These are phyloP conservation scores for Acheta domesticus DNA, from an alignment of 2,888 invertebrate genomes.

Conservation along the genomic window DNA sequence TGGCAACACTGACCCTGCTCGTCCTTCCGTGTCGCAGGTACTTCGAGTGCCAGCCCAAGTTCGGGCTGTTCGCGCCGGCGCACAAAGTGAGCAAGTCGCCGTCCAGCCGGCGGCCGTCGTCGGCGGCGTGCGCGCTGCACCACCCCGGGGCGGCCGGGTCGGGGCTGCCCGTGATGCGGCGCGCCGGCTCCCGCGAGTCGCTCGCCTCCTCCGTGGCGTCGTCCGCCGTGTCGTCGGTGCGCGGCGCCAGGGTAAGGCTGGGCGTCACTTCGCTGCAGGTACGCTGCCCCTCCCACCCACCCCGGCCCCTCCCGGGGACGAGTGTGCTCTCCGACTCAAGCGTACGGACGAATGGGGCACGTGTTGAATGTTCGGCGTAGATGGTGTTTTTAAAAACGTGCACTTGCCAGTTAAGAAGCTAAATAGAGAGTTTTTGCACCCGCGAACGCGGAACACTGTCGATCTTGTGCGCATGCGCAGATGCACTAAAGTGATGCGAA, in stretches of 20 bases:
- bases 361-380: too few relatives aligned
- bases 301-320: too few relatives aligned
- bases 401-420: too few relatives aligned
- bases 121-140: conserved; percentile 60
- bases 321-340: too few relatives aligned
- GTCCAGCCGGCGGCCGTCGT: conserved; percentile 59
- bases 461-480: too few relatives aligned
- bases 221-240: conserved; percentile 49
- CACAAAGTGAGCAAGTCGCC: conserved; percentile 87
- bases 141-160: conserved; percentile 46
- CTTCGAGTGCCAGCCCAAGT: conserved; percentile 86
- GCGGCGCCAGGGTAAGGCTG: conserved; percentile 66
- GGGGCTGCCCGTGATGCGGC: conserved; percentile 53
- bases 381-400: too few relatives aligned
- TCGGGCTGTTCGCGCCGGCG: conserved; percentile 89
- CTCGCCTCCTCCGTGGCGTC: conserved; percentile 58
- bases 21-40: conserved; percentile 71
- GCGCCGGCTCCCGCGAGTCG: conserved; percentile 81
- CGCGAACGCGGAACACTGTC: too few relatives aligned
- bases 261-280: conserved; percentile 61
- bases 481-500: too few relatives aligned
- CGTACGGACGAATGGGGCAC: too few relatives aligned
- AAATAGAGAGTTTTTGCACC: too few relatives aligned
- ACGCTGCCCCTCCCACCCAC: background rate
- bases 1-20: too few relatives aligned